phyloP scores from a whole-genome alignment of 2,888 invertebrate species.

The Lycaena phlaeas region DNA sequence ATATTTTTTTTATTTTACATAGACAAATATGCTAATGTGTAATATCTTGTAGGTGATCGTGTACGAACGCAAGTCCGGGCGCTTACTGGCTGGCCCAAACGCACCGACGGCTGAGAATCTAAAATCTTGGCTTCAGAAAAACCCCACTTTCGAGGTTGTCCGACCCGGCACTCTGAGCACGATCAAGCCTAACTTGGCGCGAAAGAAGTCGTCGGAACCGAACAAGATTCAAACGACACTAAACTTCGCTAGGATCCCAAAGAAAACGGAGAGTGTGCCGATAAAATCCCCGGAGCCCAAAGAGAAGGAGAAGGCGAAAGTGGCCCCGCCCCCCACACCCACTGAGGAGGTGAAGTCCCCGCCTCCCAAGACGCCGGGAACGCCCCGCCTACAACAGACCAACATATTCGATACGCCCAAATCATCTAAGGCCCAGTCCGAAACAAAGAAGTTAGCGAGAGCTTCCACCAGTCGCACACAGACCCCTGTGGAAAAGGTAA shows the following conservation, averaged over 20 bases:
- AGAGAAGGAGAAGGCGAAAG: not conserved
- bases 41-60: constrained; percentile 78
- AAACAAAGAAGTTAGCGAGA: constrained; percentile 40
- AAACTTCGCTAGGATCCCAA: constrained; percentile 56
- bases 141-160: constrained; percentile 91
- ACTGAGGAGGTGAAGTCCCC: constrained; percentile 3
- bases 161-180: constrained; percentile 74
- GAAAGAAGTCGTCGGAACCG: constrained; percentile 40
- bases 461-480: constrained; percentile 35
- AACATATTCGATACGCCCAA: constrained; percentile 40
- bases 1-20: too few species aligned
- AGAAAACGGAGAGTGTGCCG: constrained; percentile 32
- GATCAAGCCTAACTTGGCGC: constrained; percentile 43
- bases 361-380: not conserved
- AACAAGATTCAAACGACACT: constrained; percentile 63
- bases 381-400: not conserved
- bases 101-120: constrained; percentile 88
- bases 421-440: constrained; percentile 33
- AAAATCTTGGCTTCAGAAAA: constrained; percentile 86
- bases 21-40: too few species aligned
- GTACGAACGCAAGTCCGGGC: constrained; percentile 86
- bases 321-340: not conserved
- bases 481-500: constrained; percentile 46
- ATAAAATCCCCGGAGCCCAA: constrained; percentile 18
- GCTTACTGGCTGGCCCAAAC: constrained; percentile 80